Evolutionary conservation across 1,140 invertebrate species (phyloP), one percentile per base, ranked within the genome.

Genomic region (Wasmannia auropunctata): DNA sequence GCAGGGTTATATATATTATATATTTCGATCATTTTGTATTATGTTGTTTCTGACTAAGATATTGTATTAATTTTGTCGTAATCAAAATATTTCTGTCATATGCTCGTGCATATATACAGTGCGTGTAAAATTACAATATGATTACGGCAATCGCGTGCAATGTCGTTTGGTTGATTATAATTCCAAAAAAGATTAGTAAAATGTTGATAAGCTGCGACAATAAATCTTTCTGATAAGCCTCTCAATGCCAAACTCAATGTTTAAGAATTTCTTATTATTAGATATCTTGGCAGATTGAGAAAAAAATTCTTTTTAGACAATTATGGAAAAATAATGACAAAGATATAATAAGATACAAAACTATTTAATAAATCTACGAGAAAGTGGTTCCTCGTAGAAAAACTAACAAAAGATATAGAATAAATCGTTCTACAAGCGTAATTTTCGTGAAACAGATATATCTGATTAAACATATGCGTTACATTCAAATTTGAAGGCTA

Each of bases 141-240:
- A 76, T 62, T 76, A 5, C 22, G 2, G 51, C 28, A 67, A 25
- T 80, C 43, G 76, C 76, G 62, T 80, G 76, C 60, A 49, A 51
- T 67, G 62, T 60, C 54, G 37, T 67, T n/a, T 28, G 28, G 3
- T 80, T 80, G 37, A 67, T 80, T 80, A 79, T 67, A 80, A 80
- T 28, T 19, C 31, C 31, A 4, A 67, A 67, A 67, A 67, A 79
- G 31, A 67, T 37, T 49, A 31, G 40, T 43, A 77, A 60, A 77
- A 63, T 46, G 40, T 25, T 67, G 76, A 80, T 69, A 80, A 80
- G 62, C 43, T 8, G 16, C 43, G 10, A 51, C 22, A 37, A 80
- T 80, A 80, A 79, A 80, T 80, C 43, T 80, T 22, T 67, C 43
- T 22, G 62, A 80, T 80, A 80, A 80, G 22, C 11, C 14, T 51